Percentiles rank a stretch among this genome's conserved stretches.
Evolutionary conservation across 2,888 invertebrate species (phyloP).

Genomic region (Leucozona laternaria): DNA sequence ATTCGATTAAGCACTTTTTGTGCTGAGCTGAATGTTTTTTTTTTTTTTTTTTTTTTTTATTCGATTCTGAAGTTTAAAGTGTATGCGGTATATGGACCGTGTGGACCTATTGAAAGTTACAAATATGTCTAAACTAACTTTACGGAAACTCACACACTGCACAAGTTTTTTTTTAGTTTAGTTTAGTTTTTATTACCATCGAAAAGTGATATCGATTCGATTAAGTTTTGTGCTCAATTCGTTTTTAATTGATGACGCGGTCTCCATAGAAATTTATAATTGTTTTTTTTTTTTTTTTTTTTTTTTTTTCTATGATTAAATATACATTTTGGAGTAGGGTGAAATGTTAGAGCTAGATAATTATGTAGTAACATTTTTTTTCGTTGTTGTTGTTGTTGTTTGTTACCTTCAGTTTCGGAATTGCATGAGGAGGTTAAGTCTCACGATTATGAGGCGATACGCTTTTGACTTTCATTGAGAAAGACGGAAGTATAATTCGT

Average conservation of each 20-base stretch:
- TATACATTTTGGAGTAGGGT: not conserved
- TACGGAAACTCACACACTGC: constrained; percentile 21
- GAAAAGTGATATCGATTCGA: constrained; percentile 41
- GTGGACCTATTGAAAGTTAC: constrained; percentile 50
- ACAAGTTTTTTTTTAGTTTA: too few species aligned
- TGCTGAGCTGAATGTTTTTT: not conserved
- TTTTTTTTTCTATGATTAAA: constrained; percentile 7
- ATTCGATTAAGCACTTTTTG: constrained; percentile 24
- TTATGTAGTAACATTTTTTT: constrained; percentile 29
- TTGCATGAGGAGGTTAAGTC: constrained; percentile 42
- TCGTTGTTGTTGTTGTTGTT: constrained; percentile 12
- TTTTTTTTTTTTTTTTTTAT: not conserved
- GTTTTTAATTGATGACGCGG: constrained; percentile 32
- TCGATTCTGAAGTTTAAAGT: constrained; percentile 1
- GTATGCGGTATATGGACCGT: not conserved
- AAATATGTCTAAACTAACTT: constrained; percentile 23
- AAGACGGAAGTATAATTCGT: constrained; percentile 57
- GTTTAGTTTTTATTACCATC: too few species aligned
- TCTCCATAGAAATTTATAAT: constrained; percentile 38
- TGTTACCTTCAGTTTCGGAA: constrained; percentile 33
- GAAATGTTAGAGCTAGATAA: constrained; percentile 4
- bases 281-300: not conserved
- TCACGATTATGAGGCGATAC: constrained; percentile 13
- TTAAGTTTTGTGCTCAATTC: constrained; percentile 45
- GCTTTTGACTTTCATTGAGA: constrained; percentile 51